Percentiles rank a stretch among this genome's conserved stretches.
Conservation (phyloP, 2,888 invertebrate species). For the Parapristionchus giblindavisi region DNA sequence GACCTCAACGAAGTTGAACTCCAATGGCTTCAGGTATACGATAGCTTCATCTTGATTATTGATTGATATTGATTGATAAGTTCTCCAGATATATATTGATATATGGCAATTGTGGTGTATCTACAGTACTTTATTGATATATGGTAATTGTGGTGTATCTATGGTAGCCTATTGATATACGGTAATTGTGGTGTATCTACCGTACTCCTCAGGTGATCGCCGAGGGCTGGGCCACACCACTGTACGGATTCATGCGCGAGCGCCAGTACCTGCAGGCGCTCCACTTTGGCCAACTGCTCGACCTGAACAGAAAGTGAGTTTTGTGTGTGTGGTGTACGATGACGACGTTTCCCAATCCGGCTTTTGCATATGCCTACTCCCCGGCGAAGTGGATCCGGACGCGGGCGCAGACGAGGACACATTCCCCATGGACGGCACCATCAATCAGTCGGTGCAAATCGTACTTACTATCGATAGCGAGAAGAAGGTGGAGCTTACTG, state of each 20-base stretch:
- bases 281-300: constrained; percentile 88
- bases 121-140: too few relatives aligned
- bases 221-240: constrained; percentile 97
- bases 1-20: constrained; percentile 85
- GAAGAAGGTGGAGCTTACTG: constrained; percentile 75
- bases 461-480: constrained; percentile 82
- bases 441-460: constrained; percentile 94
- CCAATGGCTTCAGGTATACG: constrained; percentile 91
- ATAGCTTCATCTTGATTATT: too few relatives aligned
- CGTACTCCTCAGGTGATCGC: constrained; percentile 77
- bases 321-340: too few relatives aligned
- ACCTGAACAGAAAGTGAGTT: constrained; percentile 67
- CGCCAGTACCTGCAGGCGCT: constrained; percentile 82
- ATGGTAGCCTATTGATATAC: neutral
- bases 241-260: constrained; percentile 97
- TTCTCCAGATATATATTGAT: too few relatives aligned
- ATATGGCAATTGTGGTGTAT: too few relatives aligned
- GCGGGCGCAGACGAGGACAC: constrained; percentile 39
- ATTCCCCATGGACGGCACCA: constrained; percentile 70
- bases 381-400: constrained; percentile 41
- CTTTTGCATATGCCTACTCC: constrained; percentile 41
- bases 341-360: too few relatives aligned
- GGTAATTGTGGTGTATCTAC: neutral
- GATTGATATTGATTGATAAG: too few relatives aligned
- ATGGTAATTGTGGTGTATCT: too few relatives aligned